Conservation (phyloP, 2,113 vertebrate species). For the Paramormyrops kingsleyae region DNA sequence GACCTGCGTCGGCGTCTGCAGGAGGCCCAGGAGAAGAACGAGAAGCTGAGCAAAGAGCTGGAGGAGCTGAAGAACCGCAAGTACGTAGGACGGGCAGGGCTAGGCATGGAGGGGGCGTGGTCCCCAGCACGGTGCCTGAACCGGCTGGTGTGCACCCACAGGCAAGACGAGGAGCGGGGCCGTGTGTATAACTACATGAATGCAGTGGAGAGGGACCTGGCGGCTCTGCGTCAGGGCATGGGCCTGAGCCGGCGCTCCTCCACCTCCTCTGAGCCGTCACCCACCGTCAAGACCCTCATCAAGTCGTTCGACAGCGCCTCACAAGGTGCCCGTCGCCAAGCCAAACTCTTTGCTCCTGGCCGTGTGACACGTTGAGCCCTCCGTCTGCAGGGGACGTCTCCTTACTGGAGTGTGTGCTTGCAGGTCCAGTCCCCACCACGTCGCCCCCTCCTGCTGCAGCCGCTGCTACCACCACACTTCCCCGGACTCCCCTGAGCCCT, state of each 20-base stretch:
- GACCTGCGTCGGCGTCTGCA: conserved; percentile 82
- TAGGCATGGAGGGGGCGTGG: background rate
- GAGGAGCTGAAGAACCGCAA: conserved; percentile 92
- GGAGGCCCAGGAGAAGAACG: conserved; percentile 83
- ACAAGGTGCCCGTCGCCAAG: conserved; percentile 66
- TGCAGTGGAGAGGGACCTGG: conserved; percentile 72
- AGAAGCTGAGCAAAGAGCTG: conserved; percentile 86
- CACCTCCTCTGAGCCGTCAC: conserved; percentile 86
- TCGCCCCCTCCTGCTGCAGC: conserved; percentile 34
- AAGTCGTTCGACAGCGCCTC: conserved; percentile 94
- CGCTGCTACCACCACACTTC: conserved; percentile 66
- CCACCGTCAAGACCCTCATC: conserved; percentile 93
- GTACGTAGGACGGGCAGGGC: conserved; percentile 51
- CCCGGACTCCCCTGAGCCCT: conserved; percentile 88
- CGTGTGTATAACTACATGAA: conserved; percentile 81
- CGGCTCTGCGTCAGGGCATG: conserved; percentile 73
- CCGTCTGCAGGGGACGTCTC: background rate
- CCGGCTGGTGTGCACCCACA: conserved; percentile 33
- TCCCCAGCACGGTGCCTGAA: background rate
- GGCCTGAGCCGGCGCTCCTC: conserved; percentile 71
- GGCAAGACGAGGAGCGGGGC: conserved; percentile 75
- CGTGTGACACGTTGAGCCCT: background rate
- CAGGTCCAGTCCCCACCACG: conserved; percentile 3
- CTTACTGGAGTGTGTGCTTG: conserved; percentile 11
- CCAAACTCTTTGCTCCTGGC: background rate